A percentile compares a stretch with the other conserved stretches of the same genome.
These are phyloP conservation scores for Mustela nigripes DNA, from an alignment of 2,113 vertebrate species.

Conservation along the genomic window DNA sequence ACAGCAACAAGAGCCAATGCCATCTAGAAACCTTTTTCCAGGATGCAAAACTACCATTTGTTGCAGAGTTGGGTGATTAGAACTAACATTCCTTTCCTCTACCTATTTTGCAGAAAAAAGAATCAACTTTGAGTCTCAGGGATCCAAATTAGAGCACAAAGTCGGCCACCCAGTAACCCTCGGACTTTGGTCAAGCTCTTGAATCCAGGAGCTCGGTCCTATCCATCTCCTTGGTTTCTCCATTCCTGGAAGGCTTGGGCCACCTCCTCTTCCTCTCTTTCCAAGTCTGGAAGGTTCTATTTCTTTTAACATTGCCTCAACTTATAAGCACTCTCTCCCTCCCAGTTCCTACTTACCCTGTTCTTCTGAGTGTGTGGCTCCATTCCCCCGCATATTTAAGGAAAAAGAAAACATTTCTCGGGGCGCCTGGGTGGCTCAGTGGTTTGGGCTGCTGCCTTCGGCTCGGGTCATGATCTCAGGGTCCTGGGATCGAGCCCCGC, in stretches of 20 bases:
- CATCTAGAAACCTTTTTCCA: constrained; percentile 7
- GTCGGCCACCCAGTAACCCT: not conserved
- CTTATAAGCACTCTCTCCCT: not conserved
- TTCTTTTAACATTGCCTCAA: not conserved
- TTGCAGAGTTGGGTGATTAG: constrained; percentile 11
- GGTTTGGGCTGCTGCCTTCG: too few relatives aligned
- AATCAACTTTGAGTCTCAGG: not conserved
- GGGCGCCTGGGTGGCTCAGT: too few relatives aligned
- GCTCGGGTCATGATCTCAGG: too few relatives aligned
- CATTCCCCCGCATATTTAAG: not conserved
- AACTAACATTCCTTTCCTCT: not conserved
- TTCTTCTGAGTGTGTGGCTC: not conserved
- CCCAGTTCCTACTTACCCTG: not conserved
- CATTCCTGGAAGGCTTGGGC: not conserved
- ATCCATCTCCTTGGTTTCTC: not conserved
- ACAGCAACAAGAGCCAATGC: not conserved
- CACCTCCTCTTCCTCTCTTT: not conserved
- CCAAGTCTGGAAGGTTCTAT: not conserved
- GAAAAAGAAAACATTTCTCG: not conserved
- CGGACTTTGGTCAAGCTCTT: not conserved
- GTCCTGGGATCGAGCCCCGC: too few relatives aligned
- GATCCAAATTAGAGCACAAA: not conserved
- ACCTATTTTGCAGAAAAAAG: constrained; percentile 4
- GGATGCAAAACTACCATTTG: constrained; percentile 12
- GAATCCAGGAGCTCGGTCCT: not conserved